These are phyloP conservation scores for Ostrea denselamellosa DNA, from an alignment of 1,140 invertebrate genomes.

Conservation along the genomic window DNA sequence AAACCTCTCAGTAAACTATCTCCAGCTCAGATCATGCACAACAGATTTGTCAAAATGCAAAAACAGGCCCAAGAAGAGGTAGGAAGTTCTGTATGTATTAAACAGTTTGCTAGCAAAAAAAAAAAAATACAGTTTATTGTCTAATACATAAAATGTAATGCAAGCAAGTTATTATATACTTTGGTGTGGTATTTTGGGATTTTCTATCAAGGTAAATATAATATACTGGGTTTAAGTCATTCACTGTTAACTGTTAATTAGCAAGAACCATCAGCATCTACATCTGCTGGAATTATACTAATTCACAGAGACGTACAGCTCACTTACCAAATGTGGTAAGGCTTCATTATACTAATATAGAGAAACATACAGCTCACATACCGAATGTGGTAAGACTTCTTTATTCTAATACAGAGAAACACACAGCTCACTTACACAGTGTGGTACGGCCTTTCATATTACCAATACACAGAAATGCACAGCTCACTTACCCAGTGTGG, in stretches of 20 bases:
- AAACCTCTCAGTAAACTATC: conserved; percentile 60
- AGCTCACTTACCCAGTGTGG: conserved; percentile 48
- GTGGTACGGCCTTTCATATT: conserved; percentile 56
- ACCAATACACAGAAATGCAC: background rate
- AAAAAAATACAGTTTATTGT: no score
- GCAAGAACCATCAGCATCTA: conserved; percentile 39
- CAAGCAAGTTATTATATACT: no score
- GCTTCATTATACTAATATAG: no score
- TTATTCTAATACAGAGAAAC: conserved; percentile 66
- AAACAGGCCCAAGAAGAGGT: conserved; percentile 65
- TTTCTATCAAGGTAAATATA: no score
- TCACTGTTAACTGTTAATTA: background rate
- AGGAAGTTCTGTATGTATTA: conserved; percentile 28
- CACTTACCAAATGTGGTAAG: conserved; percentile 63
- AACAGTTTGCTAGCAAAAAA: no score
- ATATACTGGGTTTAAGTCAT: no score
- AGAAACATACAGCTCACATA: no score
- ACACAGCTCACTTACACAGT: conserved; percentile 70
- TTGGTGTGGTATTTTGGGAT: no score
- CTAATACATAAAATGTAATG: no score
- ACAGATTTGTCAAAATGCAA: conserved; percentile 74
- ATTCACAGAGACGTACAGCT: conserved; percentile 59
- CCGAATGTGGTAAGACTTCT: no score
- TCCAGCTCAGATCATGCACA: conserved; percentile 77
- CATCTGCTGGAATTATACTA: conserved; percentile 3